phyloP scores from a whole-genome alignment of 2,113 vertebrate genomes.

The Psophia crepitans region DNA sequence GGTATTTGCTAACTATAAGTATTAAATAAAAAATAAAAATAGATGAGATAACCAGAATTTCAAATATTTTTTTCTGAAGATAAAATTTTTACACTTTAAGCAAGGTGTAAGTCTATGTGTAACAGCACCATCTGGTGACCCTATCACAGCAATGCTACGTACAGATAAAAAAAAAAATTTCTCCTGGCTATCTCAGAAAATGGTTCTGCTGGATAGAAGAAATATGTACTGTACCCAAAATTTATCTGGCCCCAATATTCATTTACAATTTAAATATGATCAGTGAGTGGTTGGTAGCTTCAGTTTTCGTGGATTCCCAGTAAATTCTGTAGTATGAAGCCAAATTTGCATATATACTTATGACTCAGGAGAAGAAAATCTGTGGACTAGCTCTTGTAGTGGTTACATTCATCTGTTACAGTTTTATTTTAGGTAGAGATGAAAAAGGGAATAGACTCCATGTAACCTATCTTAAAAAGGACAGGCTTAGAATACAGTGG shows the following conservation, averaged over 20 bases:
- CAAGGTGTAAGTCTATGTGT: background rate
- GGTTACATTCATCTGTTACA: accelerated
- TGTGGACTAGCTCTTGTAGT: background rate
- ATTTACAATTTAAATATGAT: background rate
- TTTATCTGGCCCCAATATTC: background rate
- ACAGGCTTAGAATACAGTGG: background rate
- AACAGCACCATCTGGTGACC: background rate
- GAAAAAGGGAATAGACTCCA: background rate
- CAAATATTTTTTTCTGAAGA: background rate
- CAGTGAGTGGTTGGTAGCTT: background rate
- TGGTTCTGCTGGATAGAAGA: background rate
- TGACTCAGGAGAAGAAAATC: background rate
- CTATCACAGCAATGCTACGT: background rate
- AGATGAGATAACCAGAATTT: background rate
- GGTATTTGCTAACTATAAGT: background rate
- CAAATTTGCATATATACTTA: background rate
- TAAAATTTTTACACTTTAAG: background rate
- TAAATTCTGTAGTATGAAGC: background rate
- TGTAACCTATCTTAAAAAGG: background rate
- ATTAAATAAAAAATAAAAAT: background rate
- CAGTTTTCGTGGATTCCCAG: background rate
- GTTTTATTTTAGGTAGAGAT: background rate
- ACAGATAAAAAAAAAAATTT: background rate
- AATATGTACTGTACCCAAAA: background rate
- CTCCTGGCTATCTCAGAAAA: background rate